Base-by-base conservation (phyloP, 2,888 invertebrate species). In the Kuschelorhynchus macadamiae region DNA sequence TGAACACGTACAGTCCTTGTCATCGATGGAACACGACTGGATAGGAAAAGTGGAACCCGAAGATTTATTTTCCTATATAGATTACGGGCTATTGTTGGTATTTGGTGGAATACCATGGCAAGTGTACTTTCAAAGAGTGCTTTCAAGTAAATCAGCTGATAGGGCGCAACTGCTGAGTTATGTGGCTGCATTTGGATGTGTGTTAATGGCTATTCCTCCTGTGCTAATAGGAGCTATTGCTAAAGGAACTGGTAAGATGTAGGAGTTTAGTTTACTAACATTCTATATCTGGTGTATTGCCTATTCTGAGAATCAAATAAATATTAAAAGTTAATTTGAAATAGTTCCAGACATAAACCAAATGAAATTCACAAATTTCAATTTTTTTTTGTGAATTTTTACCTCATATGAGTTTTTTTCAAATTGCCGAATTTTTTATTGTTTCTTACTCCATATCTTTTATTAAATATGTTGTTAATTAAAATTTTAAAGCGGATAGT, bases 41-140 rank as follows among this genome's bases (percentile, higher is more conserved):
- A 92, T 97, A 72, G 97, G 97, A 1, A 85, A 86, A 56, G 86
- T 97, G 9, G 88, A 91, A 0, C 85, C 90, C 0, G 85, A 87
- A 1, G 91, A 93, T 78, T 89, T 92, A 76, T 93, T 93, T 87
- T 91, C 87, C 76, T 98, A 97, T 81, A 77, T 94, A 53, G 98
- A 98, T 85, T 92, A 94, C 76, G 95, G 94, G 9, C 85, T 98
- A 75, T 86, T 98, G 76, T 87, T 98, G 65, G 86, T 97, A 49
- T 96, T 98, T 78, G 98, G 98, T 14, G 98, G 98, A 42, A 97
- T 98, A 76, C 98, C 98, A 0, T 98, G 98, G 97, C 96, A 97
- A 90, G 98, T 98, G 25, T 98, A 98, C 83, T 98, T 98, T 85
- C 98, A 99, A 87, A 89, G 98, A 41, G 98, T 99, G 55, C 86